phyloP scores from a whole-genome alignment of 2,888 invertebrate species.

The Lasioglossum oenotherae region DNA sequence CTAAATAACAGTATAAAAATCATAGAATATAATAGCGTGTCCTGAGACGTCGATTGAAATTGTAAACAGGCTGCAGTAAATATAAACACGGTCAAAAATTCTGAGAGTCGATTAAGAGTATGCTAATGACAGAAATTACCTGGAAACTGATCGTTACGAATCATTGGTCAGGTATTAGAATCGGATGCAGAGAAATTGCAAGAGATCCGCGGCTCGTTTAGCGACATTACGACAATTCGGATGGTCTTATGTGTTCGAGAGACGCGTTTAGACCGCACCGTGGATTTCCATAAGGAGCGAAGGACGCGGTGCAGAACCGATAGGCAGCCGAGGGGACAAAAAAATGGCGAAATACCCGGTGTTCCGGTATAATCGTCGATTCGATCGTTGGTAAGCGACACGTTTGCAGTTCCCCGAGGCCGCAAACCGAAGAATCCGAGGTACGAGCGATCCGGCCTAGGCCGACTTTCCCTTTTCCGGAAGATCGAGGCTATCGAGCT shows the following conservation, averaged over 20 bases:
- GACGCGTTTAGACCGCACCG: not conserved
- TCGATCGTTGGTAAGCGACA: slow-evolving; percentile 49
- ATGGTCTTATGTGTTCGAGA: not conserved
- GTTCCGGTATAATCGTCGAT: slow-evolving; percentile 56
- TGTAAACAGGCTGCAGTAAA: not conserved
- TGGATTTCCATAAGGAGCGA: slow-evolving; percentile 5
- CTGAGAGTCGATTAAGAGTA: not conserved
- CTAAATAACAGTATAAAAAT: not conserved
- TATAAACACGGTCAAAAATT: not conserved
- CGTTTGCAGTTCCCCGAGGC: slow-evolving; percentile 43
- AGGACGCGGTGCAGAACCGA: not conserved
- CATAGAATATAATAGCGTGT: not conserved
- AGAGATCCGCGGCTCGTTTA: not conserved
- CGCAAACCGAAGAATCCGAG: slow-evolving; percentile 47
- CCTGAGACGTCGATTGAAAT: not conserved
- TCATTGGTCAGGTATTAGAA: not conserved
- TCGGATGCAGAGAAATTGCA: not conserved
- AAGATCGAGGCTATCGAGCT: slow-evolving; percentile 67
- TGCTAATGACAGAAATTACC: not conserved
- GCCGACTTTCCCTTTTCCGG: slow-evolving; percentile 71
- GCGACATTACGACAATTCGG: not conserved
- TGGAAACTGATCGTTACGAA: not conserved
- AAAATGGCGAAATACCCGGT: slow-evolving; percentile 17
- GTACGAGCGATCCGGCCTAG: slow-evolving; percentile 57
- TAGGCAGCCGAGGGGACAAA: slow-evolving; percentile 17